These are phyloP conservation scores for Enteromius fasciolatus DNA, from an alignment of 2,797 vertebrate genomes.

Conservation along the genomic window DNA sequence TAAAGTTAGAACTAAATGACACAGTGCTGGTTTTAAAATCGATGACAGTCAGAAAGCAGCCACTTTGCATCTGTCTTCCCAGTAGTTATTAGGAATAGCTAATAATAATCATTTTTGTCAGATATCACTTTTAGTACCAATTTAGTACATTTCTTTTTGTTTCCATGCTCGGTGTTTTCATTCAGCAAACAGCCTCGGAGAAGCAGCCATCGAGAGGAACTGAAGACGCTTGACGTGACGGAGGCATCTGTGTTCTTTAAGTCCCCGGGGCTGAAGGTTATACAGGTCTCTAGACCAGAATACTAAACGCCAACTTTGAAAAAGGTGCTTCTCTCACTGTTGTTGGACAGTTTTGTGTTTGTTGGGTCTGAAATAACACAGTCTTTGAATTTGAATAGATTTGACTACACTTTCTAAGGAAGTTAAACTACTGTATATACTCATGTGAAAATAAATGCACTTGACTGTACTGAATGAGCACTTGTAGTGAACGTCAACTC, in stretches of 20 bases:
- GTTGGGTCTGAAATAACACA: constrained; percentile 19
- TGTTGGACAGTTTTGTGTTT: constrained; percentile 32
- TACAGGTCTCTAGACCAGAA: constrained; percentile 17
- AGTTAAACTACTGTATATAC: neutral
- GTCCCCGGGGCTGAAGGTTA: constrained; percentile 28
- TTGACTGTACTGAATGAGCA: neutral
- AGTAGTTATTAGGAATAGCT: neutral
- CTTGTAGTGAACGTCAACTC: neutral
- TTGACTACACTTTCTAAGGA: neutral
- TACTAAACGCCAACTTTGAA: neutral
- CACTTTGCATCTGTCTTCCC: neutral
- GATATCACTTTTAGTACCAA: neutral
- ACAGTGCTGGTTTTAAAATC: neutral
- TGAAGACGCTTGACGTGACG: constrained; percentile 17
- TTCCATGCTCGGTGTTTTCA: constrained; percentile 14
- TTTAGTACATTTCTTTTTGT: neutral
- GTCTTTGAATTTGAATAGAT: neutral
- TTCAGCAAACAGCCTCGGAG: constrained; percentile 11
- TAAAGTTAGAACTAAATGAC: constrained; percentile 35
- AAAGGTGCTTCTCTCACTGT: constrained; percentile 6
- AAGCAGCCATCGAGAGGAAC: constrained; percentile 26
- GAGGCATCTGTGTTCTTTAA: constrained; percentile 17
- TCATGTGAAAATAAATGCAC: neutral
- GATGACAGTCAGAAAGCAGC: neutral
- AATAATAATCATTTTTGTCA: neutral